These are phyloP conservation scores for Festucalex cinctus DNA, from an alignment of 2,113 vertebrate species.

Conservation along the genomic window DNA sequence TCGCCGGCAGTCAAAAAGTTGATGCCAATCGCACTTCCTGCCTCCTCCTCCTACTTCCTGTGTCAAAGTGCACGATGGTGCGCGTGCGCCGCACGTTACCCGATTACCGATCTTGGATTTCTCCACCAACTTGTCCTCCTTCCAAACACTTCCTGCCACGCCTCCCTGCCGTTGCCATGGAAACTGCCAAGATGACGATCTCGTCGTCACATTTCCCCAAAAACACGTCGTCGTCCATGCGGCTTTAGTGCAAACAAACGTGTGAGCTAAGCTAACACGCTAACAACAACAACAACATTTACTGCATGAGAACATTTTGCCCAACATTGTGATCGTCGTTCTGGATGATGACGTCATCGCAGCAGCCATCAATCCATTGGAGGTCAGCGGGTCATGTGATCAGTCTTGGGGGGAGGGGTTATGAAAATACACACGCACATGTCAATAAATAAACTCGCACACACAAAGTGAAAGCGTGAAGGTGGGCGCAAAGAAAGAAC, in stretches of 20 bases:
- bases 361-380: neutral
- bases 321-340: neutral
- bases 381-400: neutral
- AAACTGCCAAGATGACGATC: too few relatives aligned
- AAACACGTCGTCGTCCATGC: neutral
- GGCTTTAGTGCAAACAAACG: neutral
- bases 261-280: neutral
- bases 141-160: neutral
- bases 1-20: neutral
- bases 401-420: too few relatives aligned
- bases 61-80: neutral
- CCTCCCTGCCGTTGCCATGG: neutral
- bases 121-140: neutral
- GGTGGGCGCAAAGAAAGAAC: neutral
- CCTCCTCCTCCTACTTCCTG: neutral
- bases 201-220: too few relatives aligned
- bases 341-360: neutral
- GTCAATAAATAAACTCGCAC: neutral
- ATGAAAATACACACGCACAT: too few relatives aligned
- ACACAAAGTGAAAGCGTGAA: neutral
- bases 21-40: neutral
- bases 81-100: conserved; percentile 31
- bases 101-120: conserved; percentile 50
- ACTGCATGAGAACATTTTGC: conserved; percentile 1
- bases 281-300: neutral